Percentiles rank a stretch among this genome's conserved stretches.
Conservation (phyloP, 2,888 invertebrate species). For the Brachypalpus laphriformis region DNA sequence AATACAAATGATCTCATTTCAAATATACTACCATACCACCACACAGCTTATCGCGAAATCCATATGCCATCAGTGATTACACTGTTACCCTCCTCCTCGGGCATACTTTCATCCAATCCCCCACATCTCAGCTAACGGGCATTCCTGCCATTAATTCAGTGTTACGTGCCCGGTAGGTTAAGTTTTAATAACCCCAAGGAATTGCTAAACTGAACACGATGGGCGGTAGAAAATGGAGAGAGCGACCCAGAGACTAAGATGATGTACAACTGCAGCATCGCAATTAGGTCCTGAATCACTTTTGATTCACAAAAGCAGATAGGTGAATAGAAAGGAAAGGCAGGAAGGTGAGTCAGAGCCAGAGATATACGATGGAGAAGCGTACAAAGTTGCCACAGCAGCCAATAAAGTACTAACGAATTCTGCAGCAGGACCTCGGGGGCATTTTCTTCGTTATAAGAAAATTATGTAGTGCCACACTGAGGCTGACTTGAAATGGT, state of each 20-base stretch:
- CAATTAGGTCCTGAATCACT: constrained; percentile 64
- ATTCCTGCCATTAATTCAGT: constrained; percentile 50
- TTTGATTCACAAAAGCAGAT: constrained; percentile 54
- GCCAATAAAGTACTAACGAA: constrained; percentile 35
- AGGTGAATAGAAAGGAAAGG: constrained; percentile 15
- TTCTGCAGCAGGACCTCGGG: constrained; percentile 45
- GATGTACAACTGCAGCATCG: constrained; percentile 51
- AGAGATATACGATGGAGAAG: background rate
- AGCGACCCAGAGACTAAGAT: background rate
- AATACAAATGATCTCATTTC: constrained; percentile 50
- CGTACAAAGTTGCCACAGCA: constrained; percentile 45
- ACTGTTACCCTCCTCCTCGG: background rate
- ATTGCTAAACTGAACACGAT: constrained; percentile 45
- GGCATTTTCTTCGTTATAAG: constrained; percentile 37
- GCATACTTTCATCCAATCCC: constrained; percentile 4
- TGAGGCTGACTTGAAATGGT: constrained; percentile 42
- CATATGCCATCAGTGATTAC: constrained; percentile 26
- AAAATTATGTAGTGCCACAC: constrained; percentile 41
- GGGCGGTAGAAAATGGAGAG: background rate
- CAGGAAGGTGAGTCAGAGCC: background rate
- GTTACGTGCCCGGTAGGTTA: constrained; percentile 53
- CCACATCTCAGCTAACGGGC: constrained; percentile 1
- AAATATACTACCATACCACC: background rate
- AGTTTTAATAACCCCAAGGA: constrained; percentile 65
- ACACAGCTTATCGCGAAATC: constrained; percentile 20